phyloP scores from a whole-genome alignment of 2,888 invertebrate species.

The Drosophila percnosoma region DNA sequence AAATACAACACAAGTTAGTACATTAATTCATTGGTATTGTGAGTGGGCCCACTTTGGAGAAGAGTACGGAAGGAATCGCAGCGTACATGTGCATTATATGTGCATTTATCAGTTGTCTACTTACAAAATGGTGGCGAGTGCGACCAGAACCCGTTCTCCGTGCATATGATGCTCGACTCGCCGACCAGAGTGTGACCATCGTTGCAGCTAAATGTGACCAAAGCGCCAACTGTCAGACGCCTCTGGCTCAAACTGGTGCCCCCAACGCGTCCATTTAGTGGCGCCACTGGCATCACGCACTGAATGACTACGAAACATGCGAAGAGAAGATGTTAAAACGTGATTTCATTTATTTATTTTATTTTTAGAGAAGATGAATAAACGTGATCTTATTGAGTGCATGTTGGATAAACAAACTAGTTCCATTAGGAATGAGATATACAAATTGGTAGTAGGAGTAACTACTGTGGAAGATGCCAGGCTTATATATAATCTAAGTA shows the following conservation, averaged over 20 bases:
- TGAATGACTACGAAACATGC: constrained; percentile 88
- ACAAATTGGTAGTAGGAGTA: not conserved
- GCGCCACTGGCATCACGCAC: constrained; percentile 91
- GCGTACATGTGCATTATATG: constrained; percentile 59
- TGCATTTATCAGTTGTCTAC: constrained; percentile 73
- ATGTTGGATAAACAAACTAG: not conserved
- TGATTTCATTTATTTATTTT: not conserved
- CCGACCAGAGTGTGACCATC: constrained; percentile 88
- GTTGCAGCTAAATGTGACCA: constrained; percentile 91
- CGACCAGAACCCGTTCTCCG: constrained; percentile 95
- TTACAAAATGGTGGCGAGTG: constrained; percentile 93
- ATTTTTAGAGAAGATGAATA: not conserved
- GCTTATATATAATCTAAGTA: not conserved
- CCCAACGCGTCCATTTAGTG: constrained; percentile 88
- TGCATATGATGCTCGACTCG: constrained; percentile 93
- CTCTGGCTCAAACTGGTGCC: constrained; percentile 86
- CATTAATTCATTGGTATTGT: constrained; percentile 66
- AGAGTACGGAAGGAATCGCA: constrained; percentile 58
- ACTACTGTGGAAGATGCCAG: not conserved
- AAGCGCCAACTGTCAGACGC: constrained; percentile 91
- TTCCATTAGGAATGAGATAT: not conserved
- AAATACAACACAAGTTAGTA: constrained; percentile 75
- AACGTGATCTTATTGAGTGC: not conserved
- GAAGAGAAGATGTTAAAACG: not conserved
- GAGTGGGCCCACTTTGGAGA: constrained; percentile 68